These are phyloP conservation scores for Crypturellus undulatus DNA, from an alignment of 2,113 vertebrate species.

Conservation along the genomic window DNA sequence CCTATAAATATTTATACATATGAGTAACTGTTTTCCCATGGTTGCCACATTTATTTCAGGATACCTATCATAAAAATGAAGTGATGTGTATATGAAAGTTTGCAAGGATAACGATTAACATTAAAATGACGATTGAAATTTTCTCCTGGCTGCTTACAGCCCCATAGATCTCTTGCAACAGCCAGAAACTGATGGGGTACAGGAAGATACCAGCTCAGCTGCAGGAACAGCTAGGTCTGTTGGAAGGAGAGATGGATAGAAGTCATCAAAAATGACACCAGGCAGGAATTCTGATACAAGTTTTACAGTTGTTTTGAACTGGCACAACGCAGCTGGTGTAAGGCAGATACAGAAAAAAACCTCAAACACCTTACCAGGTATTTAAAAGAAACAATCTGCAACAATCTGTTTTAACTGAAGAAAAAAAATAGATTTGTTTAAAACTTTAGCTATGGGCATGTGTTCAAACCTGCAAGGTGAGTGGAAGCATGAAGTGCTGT, in stretches of 20 bases:
- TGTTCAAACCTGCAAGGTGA: background rate
- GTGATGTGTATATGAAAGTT: background rate
- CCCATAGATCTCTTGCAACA: background rate
- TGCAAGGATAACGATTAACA: background rate
- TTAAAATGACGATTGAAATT: background rate
- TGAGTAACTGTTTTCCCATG: slow-evolving; percentile 36
- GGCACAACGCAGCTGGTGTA: background rate
- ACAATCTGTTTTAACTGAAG: background rate
- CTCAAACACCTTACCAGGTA: background rate
- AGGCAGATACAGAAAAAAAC: background rate
- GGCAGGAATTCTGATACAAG: background rate
- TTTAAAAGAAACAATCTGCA: background rate
- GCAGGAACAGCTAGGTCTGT: background rate
- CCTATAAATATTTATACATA: background rate
- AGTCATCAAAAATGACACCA: background rate
- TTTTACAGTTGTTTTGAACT: slow-evolving; percentile 24
- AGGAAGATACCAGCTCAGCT: accelerated
- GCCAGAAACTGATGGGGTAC: background rate
- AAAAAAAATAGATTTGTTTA: background rate
- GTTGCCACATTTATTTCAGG: background rate
- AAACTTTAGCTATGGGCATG: background rate
- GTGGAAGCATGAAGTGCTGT: background rate
- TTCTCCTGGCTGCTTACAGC: background rate
- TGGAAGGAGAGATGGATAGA: background rate
- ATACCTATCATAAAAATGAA: slow-evolving; percentile 22